Conservation (phyloP, 2,113 vertebrate genomes). For the Poeciliopsis turrubarensis region DNA sequence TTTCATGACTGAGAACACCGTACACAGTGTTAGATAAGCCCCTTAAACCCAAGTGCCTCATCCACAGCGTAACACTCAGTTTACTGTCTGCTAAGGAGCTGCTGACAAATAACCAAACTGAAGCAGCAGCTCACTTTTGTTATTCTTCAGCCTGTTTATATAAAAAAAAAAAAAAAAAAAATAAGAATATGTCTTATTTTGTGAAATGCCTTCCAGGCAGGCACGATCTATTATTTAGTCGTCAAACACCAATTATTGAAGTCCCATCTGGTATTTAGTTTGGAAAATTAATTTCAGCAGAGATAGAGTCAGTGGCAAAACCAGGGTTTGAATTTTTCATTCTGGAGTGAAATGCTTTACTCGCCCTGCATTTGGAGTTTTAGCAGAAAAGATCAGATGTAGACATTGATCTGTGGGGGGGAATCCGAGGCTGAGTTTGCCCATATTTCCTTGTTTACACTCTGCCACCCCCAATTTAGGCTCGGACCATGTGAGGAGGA, state of each 20-base stretch:
- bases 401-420: background rate
- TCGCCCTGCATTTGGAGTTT: background rate
- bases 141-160: background rate
- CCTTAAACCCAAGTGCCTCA: background rate
- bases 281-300: background rate
- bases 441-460: constrained; percentile 62
- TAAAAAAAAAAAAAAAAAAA: background rate
- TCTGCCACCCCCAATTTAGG: constrained; percentile 63
- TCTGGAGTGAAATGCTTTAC: background rate
- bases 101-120: background rate
- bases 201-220: too few species aligned
- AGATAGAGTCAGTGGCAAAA: background rate
- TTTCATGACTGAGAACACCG: background rate
- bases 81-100: background rate
- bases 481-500: constrained; percentile 46
- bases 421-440: background rate
- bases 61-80: background rate
- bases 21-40: background rate
- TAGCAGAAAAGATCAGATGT: background rate
- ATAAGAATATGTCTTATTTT: too few species aligned
- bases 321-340: background rate
- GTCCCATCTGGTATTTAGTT: background rate
- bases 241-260: background rate
- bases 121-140: background rate
- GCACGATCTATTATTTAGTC: too few species aligned